Evolutionary conservation across 2,888 invertebrate species (phyloP).

Genomic region (Eupithecia dodoneata): DNA sequence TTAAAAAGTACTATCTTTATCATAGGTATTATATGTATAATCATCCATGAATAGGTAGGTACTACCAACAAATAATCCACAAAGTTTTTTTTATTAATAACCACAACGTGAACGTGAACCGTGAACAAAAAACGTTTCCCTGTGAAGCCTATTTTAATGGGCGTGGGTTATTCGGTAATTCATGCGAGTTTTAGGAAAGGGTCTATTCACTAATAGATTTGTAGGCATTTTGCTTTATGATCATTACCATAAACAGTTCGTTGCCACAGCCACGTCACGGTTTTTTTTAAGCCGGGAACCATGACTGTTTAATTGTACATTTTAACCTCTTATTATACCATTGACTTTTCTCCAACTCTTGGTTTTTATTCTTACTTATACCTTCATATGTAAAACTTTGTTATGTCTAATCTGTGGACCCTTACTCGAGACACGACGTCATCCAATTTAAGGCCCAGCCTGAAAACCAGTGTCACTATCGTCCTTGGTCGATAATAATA

Average conservation of each 20-base stretch:
- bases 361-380: too few relatives aligned
- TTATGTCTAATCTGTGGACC: too few relatives aligned
- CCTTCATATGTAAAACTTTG: too few relatives aligned
- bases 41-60: not conserved
- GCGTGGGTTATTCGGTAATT: conserved; percentile 43
- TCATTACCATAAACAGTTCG: not conserved
- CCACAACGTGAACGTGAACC: conserved; percentile 43
- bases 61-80: not conserved
- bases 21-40: not conserved
- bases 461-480: too few relatives aligned
- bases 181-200: conserved; percentile 27
- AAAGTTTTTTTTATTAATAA: conserved; percentile 3
- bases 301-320: too few relatives aligned
- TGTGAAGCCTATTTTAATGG: conserved; percentile 55
- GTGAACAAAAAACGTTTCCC: conserved; percentile 53
- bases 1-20: not conserved
- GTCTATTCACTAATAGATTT: conserved; percentile 14
- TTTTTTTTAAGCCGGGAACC: not conserved
- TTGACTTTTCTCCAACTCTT: too few relatives aligned
- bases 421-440: too few relatives aligned
- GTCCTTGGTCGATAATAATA: too few relatives aligned
- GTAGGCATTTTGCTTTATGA: conserved; percentile 1
- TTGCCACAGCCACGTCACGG: not conserved
- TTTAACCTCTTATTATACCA: too few relatives aligned
- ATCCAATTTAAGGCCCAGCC: too few relatives aligned